Evolutionary conservation across 2,797 vertebrate genomes (phyloP), one percentile per base, ranked within the genome.

Genomic region (Leptodactylus fallax): DNA sequence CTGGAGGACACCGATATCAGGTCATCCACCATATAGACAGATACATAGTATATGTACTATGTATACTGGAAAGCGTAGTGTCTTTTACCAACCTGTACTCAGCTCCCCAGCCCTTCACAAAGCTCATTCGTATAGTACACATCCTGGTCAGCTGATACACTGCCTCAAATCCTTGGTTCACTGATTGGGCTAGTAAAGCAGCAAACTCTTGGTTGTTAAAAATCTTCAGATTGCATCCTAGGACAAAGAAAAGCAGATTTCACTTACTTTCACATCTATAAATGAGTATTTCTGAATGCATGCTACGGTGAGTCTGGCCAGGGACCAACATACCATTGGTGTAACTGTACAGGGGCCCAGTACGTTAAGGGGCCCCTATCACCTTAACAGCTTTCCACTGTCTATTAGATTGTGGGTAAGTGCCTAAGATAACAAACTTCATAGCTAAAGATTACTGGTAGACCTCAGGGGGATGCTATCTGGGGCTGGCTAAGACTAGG

Each of bases 181-280:
- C 98, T 0, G 98, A 99, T 94, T 99, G 98, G 0, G 98, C 97
- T 90, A 99, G 93, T 78, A 99, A 96, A 7, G 96, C 97, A 0
- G 98, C 98, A 7, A 99, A 99, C 91, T 99, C 98, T 93, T 99
- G 98, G 95, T 99, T 99, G 94, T 99, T 99, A 90, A 99, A 99
- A 76, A 99, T 99, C 96, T 99, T 99, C 91, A 99, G 92, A 93
- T 99, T 99, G 89, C 98, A 99, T 5, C 98, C 98, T 99, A 87
- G 9, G 12, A 83, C 0, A 69, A 83, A 78, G 67, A 74, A 55
- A 79, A 23, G 8, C 36, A 36, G 36, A 36, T 36, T 23, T 12
- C 8, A 47, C 16, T 72, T 47, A 47, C 19, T 1, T 45, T 47
- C 3, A 47, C 17, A 47, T 47, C 17, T 72, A 19, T 3, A 3